These are phyloP conservation scores for Paramuricea clavata DNA, from an alignment of 92 coral and sea anemone genomes.

Conservation along the genomic window DNA sequence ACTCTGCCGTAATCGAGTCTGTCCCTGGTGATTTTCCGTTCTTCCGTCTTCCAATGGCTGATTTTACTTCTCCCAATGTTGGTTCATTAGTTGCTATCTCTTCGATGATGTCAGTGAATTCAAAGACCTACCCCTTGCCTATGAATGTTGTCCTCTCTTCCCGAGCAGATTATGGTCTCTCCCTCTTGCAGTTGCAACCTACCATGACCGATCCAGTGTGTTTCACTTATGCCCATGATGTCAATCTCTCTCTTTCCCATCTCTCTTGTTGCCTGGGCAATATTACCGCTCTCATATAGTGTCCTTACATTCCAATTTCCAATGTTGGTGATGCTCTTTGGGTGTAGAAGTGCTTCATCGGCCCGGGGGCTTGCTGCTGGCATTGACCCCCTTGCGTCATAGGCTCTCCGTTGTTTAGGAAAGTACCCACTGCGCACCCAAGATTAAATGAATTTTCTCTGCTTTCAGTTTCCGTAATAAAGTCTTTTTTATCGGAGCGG, in stretches of 20 bases:
- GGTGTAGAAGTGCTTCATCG: constrained; percentile 50
- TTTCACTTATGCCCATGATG: constrained; percentile 52
- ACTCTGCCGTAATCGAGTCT: too few relatives aligned
- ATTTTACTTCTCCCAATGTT: too few relatives aligned
- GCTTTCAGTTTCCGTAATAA: constrained; percentile 25
- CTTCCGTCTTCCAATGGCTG: too few relatives aligned
- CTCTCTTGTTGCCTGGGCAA: constrained; percentile 61
- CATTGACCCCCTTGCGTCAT: constrained; percentile 61
- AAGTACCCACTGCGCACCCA: too few relatives aligned
- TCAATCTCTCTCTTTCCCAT: constrained; percentile 17
- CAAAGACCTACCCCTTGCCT: constrained; percentile 68
- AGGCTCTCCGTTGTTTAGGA: too few relatives aligned
- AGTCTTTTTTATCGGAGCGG: constrained; percentile 24
- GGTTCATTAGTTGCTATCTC: too few relatives aligned
- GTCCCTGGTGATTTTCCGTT: too few relatives aligned
- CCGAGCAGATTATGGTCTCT: constrained; percentile 58
- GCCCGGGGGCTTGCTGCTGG: constrained; percentile 41
- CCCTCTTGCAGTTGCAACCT: constrained; percentile 15
- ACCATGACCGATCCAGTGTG: constrained; percentile 53
- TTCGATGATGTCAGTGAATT: too few relatives aligned
- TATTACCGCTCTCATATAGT: constrained; percentile 56
- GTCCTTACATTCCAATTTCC: constrained; percentile 66
- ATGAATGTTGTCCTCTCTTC: constrained; percentile 53
- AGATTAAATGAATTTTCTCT: too few relatives aligned
- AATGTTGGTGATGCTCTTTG: constrained; percentile 47